These are phyloP conservation scores for Agrochola circellaris DNA, from an alignment of 2,888 invertebrate genomes.

Conservation along the genomic window DNA sequence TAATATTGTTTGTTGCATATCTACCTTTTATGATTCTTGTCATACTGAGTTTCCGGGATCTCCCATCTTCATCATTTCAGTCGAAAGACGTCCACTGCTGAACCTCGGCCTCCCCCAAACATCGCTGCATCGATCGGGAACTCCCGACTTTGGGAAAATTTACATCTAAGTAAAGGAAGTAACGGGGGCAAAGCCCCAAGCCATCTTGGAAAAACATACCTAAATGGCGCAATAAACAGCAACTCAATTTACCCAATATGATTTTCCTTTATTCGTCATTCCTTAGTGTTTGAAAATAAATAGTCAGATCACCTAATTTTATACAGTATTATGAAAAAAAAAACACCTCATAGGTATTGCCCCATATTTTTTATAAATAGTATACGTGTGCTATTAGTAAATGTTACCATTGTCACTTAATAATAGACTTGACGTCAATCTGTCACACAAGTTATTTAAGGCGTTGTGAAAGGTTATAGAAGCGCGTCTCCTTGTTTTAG, in stretches of 20 bases:
- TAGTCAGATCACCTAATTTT: not conserved
- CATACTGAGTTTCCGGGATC: not conserved
- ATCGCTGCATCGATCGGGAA: not conserved
- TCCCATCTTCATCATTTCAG: not conserved
- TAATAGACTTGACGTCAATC: conserved; percentile 40
- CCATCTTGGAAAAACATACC: not conserved
- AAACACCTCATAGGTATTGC: not conserved
- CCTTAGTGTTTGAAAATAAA: not conserved
- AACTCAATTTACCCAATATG: not conserved
- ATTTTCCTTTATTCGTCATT: conserved; percentile 5
- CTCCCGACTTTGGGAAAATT: not conserved
- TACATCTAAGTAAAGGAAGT: not conserved
- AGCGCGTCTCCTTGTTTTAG: too few relatives aligned
- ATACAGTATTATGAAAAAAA: too few relatives aligned
- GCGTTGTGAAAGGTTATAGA: too few relatives aligned
- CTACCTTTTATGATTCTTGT: not conserved
- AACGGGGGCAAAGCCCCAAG: not conserved
- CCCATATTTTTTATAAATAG: not conserved
- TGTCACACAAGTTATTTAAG: not conserved
- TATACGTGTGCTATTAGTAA: not conserved
- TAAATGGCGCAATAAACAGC: conserved; percentile 6
- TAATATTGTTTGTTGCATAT: too few relatives aligned
- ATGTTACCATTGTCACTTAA: not conserved
- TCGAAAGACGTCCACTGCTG: not conserved
- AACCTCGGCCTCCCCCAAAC: not conserved